phyloP scores from a whole-genome alignment of 2,113 vertebrate species.

The Taurulus bubalis region DNA sequence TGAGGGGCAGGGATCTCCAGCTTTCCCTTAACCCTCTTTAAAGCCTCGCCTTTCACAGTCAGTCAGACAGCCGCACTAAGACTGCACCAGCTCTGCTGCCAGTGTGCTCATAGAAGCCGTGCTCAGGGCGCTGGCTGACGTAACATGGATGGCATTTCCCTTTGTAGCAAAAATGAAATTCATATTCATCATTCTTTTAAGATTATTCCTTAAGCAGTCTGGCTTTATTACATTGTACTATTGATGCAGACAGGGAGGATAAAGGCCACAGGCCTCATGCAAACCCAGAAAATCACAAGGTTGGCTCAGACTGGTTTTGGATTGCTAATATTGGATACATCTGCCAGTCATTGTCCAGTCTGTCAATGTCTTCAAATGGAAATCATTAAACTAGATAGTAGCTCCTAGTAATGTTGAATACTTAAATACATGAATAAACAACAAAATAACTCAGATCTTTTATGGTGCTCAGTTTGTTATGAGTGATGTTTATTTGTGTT shows the following conservation, averaged over 20 bases:
- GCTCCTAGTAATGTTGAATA: not conserved
- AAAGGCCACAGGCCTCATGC: conserved; percentile 21
- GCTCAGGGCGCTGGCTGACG: conserved; percentile 33
- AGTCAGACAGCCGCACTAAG: conserved; percentile 53
- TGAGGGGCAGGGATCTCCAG: conserved; percentile 63
- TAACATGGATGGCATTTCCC: conserved; percentile 46
- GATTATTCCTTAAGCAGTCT: conserved; percentile 26
- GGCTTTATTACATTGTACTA: conserved; percentile 35
- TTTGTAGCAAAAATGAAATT: conserved; percentile 29
- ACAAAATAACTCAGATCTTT: not conserved
- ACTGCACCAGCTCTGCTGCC: conserved; percentile 53
- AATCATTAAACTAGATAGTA: not conserved
- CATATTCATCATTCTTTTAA: conserved; percentile 38
- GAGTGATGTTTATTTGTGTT: not conserved
- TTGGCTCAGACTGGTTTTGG: not conserved
- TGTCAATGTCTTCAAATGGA: not conserved
- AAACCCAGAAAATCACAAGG: conserved; percentile 3
- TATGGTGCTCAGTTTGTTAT: not conserved
- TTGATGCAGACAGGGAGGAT: conserved; percentile 2
- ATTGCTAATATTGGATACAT: not conserved
- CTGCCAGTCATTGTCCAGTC: conserved; percentile 1
- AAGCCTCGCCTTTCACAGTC: conserved; percentile 68
- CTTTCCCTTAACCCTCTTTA: conserved; percentile 74
- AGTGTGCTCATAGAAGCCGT: conserved; percentile 13
- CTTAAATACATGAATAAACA: not conserved